Conservation (phyloP, 2,888 invertebrate genomes). For the Adineta ricciae region DNA sequence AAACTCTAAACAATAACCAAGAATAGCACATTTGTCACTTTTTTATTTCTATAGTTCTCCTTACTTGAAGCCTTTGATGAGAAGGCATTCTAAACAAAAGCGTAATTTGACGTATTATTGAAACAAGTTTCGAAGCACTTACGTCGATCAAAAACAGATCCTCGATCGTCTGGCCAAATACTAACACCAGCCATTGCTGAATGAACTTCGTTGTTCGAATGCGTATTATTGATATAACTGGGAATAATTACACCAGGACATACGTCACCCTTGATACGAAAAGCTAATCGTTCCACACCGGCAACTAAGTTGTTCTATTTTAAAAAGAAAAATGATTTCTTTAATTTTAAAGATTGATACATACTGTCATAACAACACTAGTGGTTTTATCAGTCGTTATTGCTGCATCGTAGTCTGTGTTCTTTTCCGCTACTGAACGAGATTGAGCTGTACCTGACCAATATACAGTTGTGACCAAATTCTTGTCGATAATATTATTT, state of each 20-base stretch:
- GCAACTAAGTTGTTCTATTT: slow-evolving; percentile 39
- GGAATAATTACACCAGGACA: slow-evolving; percentile 34
- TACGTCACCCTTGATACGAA: slow-evolving; percentile 35
- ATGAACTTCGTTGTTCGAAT: slow-evolving; percentile 38
- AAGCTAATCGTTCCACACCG: slow-evolving; percentile 40
- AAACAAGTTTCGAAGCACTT: not conserved
- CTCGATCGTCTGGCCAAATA: slow-evolving; percentile 36
- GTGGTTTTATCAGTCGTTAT: slow-evolving; percentile 34
- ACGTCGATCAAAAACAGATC: not conserved
- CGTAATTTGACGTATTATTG: too few relatives aligned
- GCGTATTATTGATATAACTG: not conserved
- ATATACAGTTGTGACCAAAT: slow-evolving; percentile 39
- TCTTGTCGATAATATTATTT: slow-evolving; percentile 36
- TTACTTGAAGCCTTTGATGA: slow-evolving; percentile 38
- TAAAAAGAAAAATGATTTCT: not conserved
- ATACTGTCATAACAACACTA: not conserved
- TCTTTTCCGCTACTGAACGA: slow-evolving; percentile 37
- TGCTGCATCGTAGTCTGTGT: slow-evolving; percentile 38
- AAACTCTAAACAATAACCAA: not conserved
- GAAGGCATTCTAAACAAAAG: slow-evolving; percentile 36
- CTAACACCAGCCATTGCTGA: slow-evolving; percentile 37
- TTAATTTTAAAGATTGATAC: not conserved
- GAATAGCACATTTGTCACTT: too few relatives aligned
- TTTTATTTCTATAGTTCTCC: too few relatives aligned
- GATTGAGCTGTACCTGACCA: slow-evolving; percentile 41